Evolutionary conservation across 1,140 invertebrate genomes (phyloP).

Genomic region (Pectinophora gossypiella): DNA sequence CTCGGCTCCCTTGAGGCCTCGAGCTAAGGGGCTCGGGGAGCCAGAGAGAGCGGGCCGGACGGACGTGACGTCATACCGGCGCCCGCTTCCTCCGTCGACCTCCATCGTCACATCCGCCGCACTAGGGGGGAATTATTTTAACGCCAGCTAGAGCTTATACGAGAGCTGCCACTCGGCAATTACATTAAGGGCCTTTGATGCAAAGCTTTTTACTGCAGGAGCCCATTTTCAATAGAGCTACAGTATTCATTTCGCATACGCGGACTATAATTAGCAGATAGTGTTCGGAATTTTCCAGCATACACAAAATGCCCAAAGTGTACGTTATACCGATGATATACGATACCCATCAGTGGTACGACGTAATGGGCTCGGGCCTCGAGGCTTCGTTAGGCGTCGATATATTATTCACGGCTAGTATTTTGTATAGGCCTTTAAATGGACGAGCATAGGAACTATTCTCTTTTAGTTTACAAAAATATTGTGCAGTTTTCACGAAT

Average conservation of each 20-base stretch:
- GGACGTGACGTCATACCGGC: constrained; percentile 2
- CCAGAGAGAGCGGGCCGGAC: neutral
- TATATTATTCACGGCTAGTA: too few relatives aligned
- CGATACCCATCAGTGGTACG: too few relatives aligned
- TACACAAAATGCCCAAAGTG: too few relatives aligned
- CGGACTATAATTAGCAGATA: neutral
- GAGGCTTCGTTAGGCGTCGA: too few relatives aligned
- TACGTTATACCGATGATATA: too few relatives aligned
- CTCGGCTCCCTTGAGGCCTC: neutral
- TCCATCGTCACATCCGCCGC: neutral
- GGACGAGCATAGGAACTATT: too few relatives aligned
- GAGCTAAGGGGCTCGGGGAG: neutral
- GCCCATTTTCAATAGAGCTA: neutral
- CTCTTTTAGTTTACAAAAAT: too few relatives aligned
- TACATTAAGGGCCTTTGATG: constrained; percentile 1
- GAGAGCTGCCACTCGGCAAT: neutral
- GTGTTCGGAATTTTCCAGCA: neutral
- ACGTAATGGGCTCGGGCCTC: too few relatives aligned
- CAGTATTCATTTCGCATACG: neutral
- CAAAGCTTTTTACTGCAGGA: neutral
- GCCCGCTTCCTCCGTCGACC: neutral
- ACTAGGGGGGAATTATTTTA: neutral
- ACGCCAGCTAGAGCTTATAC: neutral
- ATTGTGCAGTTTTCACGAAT: too few relatives aligned
- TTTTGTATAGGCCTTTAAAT: too few relatives aligned